Percentiles rank a stretch among this genome's conserved stretches.
phyloP scores from a whole-genome alignment of 1,140 invertebrate species.

The Laupala kohalensis region DNA sequence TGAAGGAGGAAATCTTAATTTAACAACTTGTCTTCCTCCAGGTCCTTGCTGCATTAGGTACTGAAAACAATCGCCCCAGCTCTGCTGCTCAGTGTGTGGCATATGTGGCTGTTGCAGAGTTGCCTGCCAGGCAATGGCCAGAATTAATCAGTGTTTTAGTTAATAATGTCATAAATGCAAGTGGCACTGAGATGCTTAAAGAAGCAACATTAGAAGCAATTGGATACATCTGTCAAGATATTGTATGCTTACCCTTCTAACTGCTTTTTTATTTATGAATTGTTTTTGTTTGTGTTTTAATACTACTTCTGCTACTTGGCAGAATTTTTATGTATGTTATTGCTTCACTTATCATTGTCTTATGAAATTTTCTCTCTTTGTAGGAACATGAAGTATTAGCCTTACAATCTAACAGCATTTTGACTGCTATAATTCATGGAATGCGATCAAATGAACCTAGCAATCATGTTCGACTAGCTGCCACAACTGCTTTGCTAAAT shows the following conservation, averaged over 20 bases:
- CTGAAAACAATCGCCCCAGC: constrained; percentile 86
- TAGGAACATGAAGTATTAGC: constrained; percentile 81
- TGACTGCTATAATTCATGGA: constrained; percentile 97
- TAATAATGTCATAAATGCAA: constrained; percentile 75
- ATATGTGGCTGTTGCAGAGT: constrained; percentile 91
- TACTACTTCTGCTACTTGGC: too few relatives aligned
- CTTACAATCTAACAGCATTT: constrained; percentile 85
- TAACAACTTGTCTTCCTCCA: constrained; percentile 25
- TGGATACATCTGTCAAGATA: constrained; percentile 73
- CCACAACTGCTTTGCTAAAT: constrained; percentile 93
- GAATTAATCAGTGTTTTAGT: constrained; percentile 78
- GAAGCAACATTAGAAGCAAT: constrained; percentile 95
- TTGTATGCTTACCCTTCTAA: constrained; percentile 35
- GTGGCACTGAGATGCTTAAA: constrained; percentile 83
- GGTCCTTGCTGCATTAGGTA: constrained; percentile 86
- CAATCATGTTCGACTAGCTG: constrained; percentile 79
- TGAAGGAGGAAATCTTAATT: background rate
- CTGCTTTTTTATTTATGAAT: background rate
- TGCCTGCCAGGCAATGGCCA: constrained; percentile 72
- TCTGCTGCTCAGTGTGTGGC: constrained; percentile 98
- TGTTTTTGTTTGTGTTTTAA: too few relatives aligned
- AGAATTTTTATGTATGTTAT: too few relatives aligned
- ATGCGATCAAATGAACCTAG: constrained; percentile 77
- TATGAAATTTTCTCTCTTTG: constrained; percentile 6
- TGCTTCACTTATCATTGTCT: too few relatives aligned